Evolutionary conservation across 2,888 invertebrate species (phyloP).

Genomic region (Coleophora deauratella): DNA sequence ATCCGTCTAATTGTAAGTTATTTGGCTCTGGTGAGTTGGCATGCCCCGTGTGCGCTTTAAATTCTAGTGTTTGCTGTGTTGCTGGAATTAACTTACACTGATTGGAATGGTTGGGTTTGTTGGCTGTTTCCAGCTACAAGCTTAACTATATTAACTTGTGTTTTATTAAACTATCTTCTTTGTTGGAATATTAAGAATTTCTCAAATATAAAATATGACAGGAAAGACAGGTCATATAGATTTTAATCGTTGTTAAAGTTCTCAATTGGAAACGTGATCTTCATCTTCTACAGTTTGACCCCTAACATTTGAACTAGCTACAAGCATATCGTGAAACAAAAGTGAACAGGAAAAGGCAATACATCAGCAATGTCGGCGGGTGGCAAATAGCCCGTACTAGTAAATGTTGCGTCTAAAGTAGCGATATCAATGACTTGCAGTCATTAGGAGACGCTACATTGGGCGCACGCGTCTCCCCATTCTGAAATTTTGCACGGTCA

Average conservation of each 20-base stretch:
- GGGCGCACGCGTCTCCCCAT: slow-evolving; percentile 39
- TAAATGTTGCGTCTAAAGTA: slow-evolving; percentile 64
- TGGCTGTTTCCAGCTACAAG: not conserved
- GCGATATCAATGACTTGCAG: slow-evolving; percentile 58
- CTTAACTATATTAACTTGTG: too few species aligned
- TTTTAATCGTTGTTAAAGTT: not conserved
- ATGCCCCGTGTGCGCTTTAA: slow-evolving; percentile 13
- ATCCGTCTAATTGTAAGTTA: slow-evolving; percentile 51
- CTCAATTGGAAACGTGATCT: not conserved
- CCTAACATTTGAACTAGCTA: slow-evolving; percentile 1
- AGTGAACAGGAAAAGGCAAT: not conserved
- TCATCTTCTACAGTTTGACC: not conserved
- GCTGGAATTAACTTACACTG: slow-evolving; percentile 8
- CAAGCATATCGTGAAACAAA: slow-evolving; percentile 3
- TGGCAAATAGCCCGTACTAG: slow-evolving; percentile 63
- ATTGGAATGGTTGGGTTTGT: slow-evolving; percentile 5
- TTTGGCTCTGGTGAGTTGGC: slow-evolving; percentile 29
- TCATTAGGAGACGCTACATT: slow-evolving; percentile 50
- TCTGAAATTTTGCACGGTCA: too few species aligned
- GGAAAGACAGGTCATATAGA: too few species aligned
- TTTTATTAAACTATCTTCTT: too few species aligned
- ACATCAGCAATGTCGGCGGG: slow-evolving; percentile 14
- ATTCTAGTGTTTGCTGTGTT: slow-evolving; percentile 11
- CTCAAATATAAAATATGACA: too few species aligned
- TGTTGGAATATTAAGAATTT: too few species aligned